Evolutionary conservation across 2,888 invertebrate species (phyloP), one percentile per base, ranked within the genome.

Genomic region (Sinotaia quadrata): DNA sequence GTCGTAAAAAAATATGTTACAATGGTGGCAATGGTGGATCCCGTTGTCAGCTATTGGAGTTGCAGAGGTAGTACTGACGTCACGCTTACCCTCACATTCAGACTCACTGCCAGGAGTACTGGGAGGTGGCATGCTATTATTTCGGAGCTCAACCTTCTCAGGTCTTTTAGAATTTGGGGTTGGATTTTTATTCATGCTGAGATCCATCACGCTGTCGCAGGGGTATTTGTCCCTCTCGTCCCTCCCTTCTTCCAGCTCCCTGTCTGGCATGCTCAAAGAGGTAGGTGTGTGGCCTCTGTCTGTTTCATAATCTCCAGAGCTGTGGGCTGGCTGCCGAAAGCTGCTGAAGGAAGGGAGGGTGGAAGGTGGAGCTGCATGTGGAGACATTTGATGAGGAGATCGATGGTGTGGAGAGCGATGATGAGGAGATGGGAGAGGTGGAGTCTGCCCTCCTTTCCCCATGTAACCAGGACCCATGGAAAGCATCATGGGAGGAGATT

Each of bases 1-100:
- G 75, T 84, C 84, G 54, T 82, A 79, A 74, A 82, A 84, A 61
- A 81, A 80, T 73, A 84, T 82, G 78, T 82, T 82, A 70, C 84
- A 84, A 69, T 84, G 84, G 15, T 75, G 77, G 72, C 84, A 84
- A 61, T 82, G 84, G 71, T 83, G 83, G 52, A 84, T 80, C 49
- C 84, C 82, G 71, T 78, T 80, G 72, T 83, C 83, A 8, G 77
- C 79, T 1, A 79, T 78, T 3, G 84, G 83, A 10, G 81, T 81
- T 21, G 74, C 78, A 24, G 81, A 67, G 37, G 84, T 83, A 21
- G 84, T 84, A 29, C 81, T 83, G 24, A 83, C 83, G 67, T 81
- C 78, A 12, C 82, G 76, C 65, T 83, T 82, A 18, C 81, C 75
- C 44, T 84, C 84, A 33, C 77, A 76, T 57, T 82, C 84, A 1